Evolutionary conservation across 2,888 invertebrate genomes (phyloP).

Genomic region (Drosophila kambysellisi): DNA sequence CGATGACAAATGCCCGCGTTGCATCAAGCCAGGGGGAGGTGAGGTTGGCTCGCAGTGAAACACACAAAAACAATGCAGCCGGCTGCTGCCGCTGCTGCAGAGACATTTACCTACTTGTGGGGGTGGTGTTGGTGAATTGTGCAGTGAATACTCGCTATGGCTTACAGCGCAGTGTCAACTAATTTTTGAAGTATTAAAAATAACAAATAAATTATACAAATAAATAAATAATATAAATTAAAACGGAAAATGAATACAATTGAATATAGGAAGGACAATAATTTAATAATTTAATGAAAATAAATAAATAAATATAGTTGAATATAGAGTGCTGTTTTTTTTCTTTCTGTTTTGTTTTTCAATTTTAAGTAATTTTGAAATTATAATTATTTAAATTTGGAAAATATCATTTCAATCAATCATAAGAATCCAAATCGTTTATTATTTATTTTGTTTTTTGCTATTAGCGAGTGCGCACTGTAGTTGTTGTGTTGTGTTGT

Average conservation of each 20-base stretch:
- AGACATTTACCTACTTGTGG: constrained; percentile 4
- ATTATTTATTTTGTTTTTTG: background rate
- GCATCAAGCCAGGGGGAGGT: background rate
- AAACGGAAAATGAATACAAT: background rate
- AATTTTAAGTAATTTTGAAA: background rate
- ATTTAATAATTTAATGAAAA: background rate
- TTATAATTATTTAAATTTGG: background rate
- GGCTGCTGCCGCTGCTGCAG: constrained; percentile 31
- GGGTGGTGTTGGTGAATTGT: background rate
- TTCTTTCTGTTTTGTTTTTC: background rate
- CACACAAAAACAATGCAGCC: constrained; percentile 15
- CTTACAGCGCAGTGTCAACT: background rate
- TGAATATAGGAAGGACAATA: background rate
- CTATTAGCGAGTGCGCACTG: constrained; percentile 10
- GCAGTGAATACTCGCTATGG: constrained; percentile 6
- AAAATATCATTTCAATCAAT: too few relatives aligned
- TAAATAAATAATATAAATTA: background rate
- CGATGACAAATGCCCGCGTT: constrained; percentile 20
- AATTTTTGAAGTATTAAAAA: background rate
- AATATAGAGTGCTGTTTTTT: background rate
- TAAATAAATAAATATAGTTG: too few relatives aligned
- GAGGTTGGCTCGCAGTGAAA: background rate
- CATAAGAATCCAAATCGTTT: background rate
- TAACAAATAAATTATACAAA: background rate
- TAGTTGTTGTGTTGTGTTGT: background rate